Conservation (phyloP, 2,797 vertebrate genomes). For the Eupleurogrammus muticus region DNA sequence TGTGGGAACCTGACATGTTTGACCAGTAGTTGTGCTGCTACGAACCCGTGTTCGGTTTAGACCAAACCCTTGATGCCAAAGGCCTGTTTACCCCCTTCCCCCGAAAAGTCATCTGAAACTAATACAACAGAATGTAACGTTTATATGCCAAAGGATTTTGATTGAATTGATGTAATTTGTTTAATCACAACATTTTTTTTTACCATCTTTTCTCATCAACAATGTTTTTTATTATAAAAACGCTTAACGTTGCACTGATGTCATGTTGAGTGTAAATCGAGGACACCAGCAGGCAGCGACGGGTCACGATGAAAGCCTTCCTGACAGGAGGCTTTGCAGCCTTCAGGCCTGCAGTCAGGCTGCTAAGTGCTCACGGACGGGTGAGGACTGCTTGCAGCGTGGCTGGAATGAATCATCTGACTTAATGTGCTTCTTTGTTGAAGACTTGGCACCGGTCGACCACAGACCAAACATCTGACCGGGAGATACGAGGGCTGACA, state of each 20-base stretch:
- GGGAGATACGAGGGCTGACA: constrained; percentile 57
- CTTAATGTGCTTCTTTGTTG: constrained; percentile 77
- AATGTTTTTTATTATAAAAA: constrained; percentile 24
- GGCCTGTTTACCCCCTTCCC: constrained; percentile 20
- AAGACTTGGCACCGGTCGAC: constrained; percentile 65
- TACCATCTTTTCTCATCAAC: constrained; percentile 26
- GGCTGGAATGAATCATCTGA: constrained; percentile 72
- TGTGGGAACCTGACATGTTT: constrained; percentile 9
- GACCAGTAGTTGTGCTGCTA: constrained; percentile 24
- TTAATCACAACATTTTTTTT: constrained; percentile 47
- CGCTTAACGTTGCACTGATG: constrained; percentile 6
- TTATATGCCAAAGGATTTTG: constrained; percentile 38
- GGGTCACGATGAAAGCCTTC: constrained; percentile 53
- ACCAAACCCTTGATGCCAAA: constrained; percentile 23
- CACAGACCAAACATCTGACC: constrained; percentile 74
- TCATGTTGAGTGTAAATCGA: constrained; percentile 36
- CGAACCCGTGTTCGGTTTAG: constrained; percentile 26
- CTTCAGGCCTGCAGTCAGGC: constrained; percentile 37
- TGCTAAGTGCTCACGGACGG: constrained; percentile 51
- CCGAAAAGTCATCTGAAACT: constrained; percentile 8
- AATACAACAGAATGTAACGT: constrained; percentile 28
- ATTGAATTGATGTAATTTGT: constrained; percentile 58
- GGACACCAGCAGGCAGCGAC: constrained; percentile 25
- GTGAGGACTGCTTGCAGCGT: constrained; percentile 57
- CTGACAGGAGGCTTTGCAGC: constrained; percentile 61